These are phyloP conservation scores for Callimico goeldii DNA, from an alignment of 2,797 vertebrate species.

Conservation along the genomic window DNA sequence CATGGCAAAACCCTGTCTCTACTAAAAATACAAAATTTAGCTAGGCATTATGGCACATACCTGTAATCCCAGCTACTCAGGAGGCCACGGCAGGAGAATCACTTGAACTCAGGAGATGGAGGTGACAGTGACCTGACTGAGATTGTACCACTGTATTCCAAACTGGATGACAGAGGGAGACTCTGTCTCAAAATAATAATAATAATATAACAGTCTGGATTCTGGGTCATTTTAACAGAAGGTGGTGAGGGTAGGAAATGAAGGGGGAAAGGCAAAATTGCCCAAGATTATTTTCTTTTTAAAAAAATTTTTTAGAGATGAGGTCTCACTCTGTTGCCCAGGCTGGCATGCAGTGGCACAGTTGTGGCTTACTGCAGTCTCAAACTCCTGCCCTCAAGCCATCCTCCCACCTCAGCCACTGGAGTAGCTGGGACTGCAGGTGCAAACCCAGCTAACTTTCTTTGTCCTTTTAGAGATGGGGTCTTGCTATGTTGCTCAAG, in stretches of 20 bases:
- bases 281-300: neutral
- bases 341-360: neutral
- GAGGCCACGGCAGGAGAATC: neutral
- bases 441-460: neutral
- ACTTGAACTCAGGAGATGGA: neutral
- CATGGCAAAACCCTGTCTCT: neutral
- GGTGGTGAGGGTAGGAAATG: neutral
- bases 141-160: neutral
- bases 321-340: neutral
- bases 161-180: neutral
- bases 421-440: neutral
- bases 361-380: neutral
- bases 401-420: neutral
- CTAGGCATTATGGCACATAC: neutral
- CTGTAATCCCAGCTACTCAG: neutral
- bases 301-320: neutral
- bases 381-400: neutral
- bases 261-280: neutral
- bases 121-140: neutral
- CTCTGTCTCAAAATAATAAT: neutral
- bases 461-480: neutral
- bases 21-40: neutral
- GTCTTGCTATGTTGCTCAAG: neutral
- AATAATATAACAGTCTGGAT: neutral
- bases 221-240: slow-evolving; percentile 30